Conservation (phyloP, 2,888 invertebrate species). For the Caenorhabditis angaria region DNA sequence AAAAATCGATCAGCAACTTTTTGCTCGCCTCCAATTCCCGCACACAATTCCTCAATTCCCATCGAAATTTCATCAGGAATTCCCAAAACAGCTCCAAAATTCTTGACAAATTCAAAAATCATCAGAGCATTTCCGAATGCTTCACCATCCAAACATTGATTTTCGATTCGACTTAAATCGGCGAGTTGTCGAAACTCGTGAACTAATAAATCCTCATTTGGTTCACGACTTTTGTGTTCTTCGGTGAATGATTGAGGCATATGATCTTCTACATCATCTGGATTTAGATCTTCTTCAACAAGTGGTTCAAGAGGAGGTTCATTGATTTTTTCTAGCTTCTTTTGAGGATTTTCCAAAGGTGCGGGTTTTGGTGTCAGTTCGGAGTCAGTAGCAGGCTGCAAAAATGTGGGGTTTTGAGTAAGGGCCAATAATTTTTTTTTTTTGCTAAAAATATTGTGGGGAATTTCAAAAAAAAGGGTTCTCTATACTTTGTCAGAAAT, state of each 20-base stretch:
- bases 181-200: constrained; percentile 76
- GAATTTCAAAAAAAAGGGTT: too few relatives aligned
- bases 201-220: constrained; percentile 89
- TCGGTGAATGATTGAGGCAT: constrained; percentile 17
- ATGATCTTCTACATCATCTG: constrained; percentile 11
- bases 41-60: constrained; percentile 78
- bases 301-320: constrained; percentile 1
- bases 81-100: constrained; percentile 92
- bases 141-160: constrained; percentile 84
- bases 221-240: constrained; percentile 77
- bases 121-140: constrained; percentile 91
- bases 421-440: too few relatives aligned
- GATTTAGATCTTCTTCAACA: constrained; percentile 24
- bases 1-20: constrained; percentile 22
- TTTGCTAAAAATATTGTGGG: too few relatives aligned
- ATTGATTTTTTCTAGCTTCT: background rate
- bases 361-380: too few relatives aligned
- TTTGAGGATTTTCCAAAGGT: constrained; percentile 25
- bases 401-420: too few relatives aligned
- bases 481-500: too few relatives aligned
- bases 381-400: too few relatives aligned
- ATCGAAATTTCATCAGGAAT: constrained; percentile 84
- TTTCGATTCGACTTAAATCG: constrained; percentile 81
- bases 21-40: constrained; percentile 72
- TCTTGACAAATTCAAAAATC: constrained; percentile 95